phyloP scores from a whole-genome alignment of 2,888 invertebrate genomes.

The Laothoe populi region DNA sequence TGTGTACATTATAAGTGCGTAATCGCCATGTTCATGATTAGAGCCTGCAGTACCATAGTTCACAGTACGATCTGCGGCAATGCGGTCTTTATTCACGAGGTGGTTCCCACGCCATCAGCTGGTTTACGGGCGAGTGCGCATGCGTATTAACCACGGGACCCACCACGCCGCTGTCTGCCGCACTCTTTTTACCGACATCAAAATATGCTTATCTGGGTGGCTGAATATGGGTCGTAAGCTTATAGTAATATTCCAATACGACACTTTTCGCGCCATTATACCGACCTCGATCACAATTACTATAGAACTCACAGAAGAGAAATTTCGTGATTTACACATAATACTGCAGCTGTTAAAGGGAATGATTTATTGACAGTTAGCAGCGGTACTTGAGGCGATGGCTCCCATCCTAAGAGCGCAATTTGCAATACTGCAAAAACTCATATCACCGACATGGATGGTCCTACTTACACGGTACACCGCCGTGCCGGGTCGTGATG shows the following conservation, averaged over 20 bases:
- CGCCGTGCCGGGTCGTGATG: too few species aligned
- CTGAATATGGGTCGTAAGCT: constrained; percentile 7
- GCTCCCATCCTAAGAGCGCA: constrained; percentile 61
- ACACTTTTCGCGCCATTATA: constrained; percentile 40
- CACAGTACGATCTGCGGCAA: constrained; percentile 37
- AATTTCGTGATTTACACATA: constrained; percentile 33
- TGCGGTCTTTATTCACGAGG: constrained; percentile 56
- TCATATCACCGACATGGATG: constrained; percentile 46
- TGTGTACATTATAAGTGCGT: constrained; percentile 60
- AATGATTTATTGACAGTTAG: constrained; percentile 67
- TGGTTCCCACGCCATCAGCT: constrained; percentile 80
- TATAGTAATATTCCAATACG: not conserved
- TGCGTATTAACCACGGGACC: constrained; percentile 60
- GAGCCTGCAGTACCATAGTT: constrained; percentile 36
- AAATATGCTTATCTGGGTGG: constrained; percentile 7
- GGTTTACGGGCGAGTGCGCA: constrained; percentile 71
- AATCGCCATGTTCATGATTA: constrained; percentile 42
- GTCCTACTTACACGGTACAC: constrained; percentile 36
- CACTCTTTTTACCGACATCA: not conserved
- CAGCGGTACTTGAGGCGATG: constrained; percentile 51
- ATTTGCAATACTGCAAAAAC: constrained; percentile 67
- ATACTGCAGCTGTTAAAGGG: constrained; percentile 47
- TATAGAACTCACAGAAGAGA: constrained; percentile 25
- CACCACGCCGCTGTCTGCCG: constrained; percentile 23
- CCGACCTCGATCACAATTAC: constrained; percentile 42